These are phyloP conservation scores for Thaumatotibia leucotreta DNA, from an alignment of 1,140 invertebrate genomes.

Conservation along the genomic window DNA sequence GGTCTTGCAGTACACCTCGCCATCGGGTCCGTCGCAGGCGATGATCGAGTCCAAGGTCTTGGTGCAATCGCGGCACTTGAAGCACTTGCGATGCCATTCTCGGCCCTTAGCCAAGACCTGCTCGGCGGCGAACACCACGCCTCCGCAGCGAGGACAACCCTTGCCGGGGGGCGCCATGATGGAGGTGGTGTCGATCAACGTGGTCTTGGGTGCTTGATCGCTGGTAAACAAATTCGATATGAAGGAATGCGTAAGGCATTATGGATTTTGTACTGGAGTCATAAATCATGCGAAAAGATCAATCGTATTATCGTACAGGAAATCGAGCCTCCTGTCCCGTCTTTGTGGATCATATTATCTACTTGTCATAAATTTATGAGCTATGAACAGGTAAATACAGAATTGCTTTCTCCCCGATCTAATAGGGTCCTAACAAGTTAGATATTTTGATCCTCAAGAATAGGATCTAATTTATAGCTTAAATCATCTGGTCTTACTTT, in stretches of 20 bases:
- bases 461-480: no score
- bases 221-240: slow-evolving; percentile 43
- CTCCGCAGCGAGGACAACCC: slow-evolving; percentile 93
- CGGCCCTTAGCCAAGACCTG: slow-evolving; percentile 91
- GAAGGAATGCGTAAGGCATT: background rate
- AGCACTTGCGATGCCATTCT: slow-evolving; percentile 98
- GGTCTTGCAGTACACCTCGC: slow-evolving; percentile 95
- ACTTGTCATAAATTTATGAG: background rate
- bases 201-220: slow-evolving; percentile 83
- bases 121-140: slow-evolving; percentile 93
- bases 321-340: no score
- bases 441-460: no score
- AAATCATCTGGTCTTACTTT: background rate
- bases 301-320: no score
- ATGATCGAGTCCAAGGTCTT: slow-evolving; percentile 95
- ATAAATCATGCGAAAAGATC: no score
- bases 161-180: slow-evolving; percentile 90
- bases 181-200: slow-evolving; percentile 85
- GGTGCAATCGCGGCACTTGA: slow-evolving; percentile 96
- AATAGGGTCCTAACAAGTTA: no score
- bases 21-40: slow-evolving; percentile 93
- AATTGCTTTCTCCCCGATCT: background rate
- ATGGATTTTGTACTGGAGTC: no score
- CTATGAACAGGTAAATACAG: background rate
- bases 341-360: no score